Percentiles rank a stretch among this genome's conserved stretches.
phyloP scores from a whole-genome alignment of 2,113 vertebrate genomes.

The Gavialis gangeticus region DNA sequence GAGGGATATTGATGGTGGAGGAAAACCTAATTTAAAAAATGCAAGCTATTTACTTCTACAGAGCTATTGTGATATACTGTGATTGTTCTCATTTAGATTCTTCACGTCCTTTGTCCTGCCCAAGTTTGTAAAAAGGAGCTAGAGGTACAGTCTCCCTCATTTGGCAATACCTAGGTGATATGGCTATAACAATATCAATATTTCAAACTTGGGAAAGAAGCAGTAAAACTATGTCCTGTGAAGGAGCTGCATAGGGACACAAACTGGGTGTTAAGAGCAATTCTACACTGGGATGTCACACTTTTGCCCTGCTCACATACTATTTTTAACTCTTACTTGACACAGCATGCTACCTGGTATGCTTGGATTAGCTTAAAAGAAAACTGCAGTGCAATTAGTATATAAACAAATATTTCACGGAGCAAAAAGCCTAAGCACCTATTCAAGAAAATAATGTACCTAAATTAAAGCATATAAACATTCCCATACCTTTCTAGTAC shows the following conservation, averaged over 20 bases:
- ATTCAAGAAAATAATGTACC: not conserved
- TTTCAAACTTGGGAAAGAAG: not conserved
- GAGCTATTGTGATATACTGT: fast-evolving
- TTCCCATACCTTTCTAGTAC: not conserved
- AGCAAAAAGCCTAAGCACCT: not conserved
- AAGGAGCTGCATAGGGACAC: not conserved
- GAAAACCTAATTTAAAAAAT: not conserved
- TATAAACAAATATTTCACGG: not conserved
- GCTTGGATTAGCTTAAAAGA: not conserved
- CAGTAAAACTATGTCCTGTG: not conserved
- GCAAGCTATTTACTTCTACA: not conserved
- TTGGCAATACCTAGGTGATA: not conserved
- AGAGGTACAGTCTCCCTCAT: fast-evolving
- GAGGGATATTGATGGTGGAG: too few species aligned
- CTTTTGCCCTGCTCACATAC: fast-evolving
- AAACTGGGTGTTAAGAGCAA: not conserved
- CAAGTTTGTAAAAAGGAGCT: not conserved
- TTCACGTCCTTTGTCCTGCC: fast-evolving
- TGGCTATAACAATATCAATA: not conserved
- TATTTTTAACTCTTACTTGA: not conserved
- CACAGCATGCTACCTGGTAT: not conserved
- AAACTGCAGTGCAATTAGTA: not conserved
- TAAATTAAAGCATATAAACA: not conserved
- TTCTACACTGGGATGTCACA: not conserved
- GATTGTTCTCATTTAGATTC: not conserved